Evolutionary conservation across 2,888 invertebrate genomes (phyloP).

Genomic region (Phaonia tiefii): DNA sequence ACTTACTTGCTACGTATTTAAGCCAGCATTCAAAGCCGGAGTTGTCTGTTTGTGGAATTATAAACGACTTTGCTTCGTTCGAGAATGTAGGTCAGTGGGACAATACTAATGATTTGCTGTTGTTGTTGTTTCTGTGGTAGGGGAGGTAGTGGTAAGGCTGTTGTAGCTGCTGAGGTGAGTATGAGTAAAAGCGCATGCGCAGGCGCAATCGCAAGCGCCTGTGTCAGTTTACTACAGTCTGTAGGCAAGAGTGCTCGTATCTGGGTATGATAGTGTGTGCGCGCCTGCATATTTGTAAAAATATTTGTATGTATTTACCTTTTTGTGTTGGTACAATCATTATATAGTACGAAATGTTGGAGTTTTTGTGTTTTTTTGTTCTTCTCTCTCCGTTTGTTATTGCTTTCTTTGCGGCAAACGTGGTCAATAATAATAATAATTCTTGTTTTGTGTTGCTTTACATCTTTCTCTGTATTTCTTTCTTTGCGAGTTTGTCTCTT

Average conservation of each 20-base stretch:
- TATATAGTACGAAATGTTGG: too few species aligned
- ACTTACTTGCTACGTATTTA: too few species aligned
- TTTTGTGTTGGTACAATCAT: constrained; percentile 29
- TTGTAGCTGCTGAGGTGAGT: constrained; percentile 8
- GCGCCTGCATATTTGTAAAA: neutral
- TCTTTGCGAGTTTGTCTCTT: constrained; percentile 43
- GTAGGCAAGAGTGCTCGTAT: too few species aligned
- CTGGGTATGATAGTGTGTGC: too few species aligned
- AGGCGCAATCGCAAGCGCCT: too few species aligned
- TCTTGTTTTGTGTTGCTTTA: constrained; percentile 65
- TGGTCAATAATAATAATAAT: constrained; percentile 77
- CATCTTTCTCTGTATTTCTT: constrained; percentile 50
- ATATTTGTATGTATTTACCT: constrained; percentile 22
- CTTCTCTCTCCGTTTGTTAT: constrained; percentile 34
- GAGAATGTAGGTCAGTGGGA: constrained; percentile 66
- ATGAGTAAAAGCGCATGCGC: neutral
- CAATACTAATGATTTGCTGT: constrained; percentile 60
- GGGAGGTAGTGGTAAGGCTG: too few species aligned
- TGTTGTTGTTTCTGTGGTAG: too few species aligned
- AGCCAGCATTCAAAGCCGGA: constrained; percentile 63
- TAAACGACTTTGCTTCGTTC: constrained; percentile 60
- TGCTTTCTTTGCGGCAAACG: constrained; percentile 71
- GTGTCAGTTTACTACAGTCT: too few species aligned
- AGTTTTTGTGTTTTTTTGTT: constrained; percentile 20
- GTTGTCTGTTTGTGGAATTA: constrained; percentile 63